These are phyloP conservation scores for Drosophila neocordata DNA, from an alignment of 1,140 invertebrate genomes.

Conservation along the genomic window DNA sequence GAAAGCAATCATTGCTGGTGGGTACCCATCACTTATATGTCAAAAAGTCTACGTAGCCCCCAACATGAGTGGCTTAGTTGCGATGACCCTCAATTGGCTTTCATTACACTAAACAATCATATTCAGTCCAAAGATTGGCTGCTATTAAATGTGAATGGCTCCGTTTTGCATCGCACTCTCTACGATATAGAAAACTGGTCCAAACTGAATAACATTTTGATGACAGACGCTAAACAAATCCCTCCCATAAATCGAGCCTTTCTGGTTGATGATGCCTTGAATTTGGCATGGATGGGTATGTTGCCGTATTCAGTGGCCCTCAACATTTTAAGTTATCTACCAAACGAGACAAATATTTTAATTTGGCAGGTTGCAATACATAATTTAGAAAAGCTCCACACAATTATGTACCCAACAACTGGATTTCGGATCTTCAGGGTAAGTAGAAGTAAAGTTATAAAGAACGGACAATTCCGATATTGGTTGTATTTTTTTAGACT, in stretches of 20 bases:
- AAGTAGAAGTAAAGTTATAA: background rate
- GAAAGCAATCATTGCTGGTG: constrained; percentile 82
- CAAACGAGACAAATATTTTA: constrained; percentile 85
- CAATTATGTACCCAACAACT: constrained; percentile 82
- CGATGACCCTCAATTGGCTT: background rate
- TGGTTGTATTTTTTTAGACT: background rate
- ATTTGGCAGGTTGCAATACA: constrained; percentile 86
- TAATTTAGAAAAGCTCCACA: constrained; percentile 84
- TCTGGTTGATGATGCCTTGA: constrained; percentile 90
- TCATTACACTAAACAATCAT: constrained; percentile 46
- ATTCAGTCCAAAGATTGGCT: constrained; percentile 83
- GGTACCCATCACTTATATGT: constrained; percentile 86
- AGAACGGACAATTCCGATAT: too few relatives aligned
- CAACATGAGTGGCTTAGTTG: constrained; percentile 85
- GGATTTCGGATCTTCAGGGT: constrained; percentile 84
- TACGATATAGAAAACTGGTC: constrained; percentile 89
- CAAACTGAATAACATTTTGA: constrained; percentile 84
- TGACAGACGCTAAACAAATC: constrained; percentile 84
- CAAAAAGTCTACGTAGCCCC: constrained; percentile 84
- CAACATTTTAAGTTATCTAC: constrained; percentile 85
- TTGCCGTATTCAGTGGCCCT: constrained; percentile 87
- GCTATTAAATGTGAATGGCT: constrained; percentile 85
- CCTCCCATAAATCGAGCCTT: constrained; percentile 89
- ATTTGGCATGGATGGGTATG: constrained; percentile 87
- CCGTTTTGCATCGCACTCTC: constrained; percentile 88